Conservation (phyloP, 2,113 vertebrate genomes). For the Pteropus alecto region DNA sequence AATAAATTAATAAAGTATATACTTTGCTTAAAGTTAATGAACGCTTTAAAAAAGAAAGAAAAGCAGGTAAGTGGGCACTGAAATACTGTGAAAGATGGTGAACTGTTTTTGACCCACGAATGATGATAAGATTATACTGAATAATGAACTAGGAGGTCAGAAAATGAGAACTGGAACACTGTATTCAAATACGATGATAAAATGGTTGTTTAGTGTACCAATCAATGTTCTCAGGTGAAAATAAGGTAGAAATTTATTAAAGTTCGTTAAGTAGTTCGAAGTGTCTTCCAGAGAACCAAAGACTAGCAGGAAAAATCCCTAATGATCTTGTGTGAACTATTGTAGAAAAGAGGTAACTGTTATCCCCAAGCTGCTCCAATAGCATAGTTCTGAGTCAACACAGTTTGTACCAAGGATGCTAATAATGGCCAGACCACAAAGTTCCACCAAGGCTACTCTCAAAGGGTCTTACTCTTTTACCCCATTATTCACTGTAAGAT, state of each 20-base stretch:
- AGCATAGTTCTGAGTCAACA: neutral
- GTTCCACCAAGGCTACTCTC: neutral
- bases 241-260: neutral
- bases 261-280: neutral
- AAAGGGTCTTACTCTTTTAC: neutral
- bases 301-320: neutral
- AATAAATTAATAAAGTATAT: constrained; percentile 8
- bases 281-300: neutral
- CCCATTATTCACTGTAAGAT: neutral
- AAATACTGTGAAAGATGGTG: neutral
- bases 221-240: neutral
- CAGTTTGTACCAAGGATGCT: rapidly evolving
- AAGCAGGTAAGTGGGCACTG: neutral
- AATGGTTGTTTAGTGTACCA: neutral
- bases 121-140: neutral
- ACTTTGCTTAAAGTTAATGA: neutral
- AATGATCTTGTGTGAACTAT: neutral
- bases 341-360: neutral
- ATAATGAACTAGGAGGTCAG: neutral
- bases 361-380: neutral
- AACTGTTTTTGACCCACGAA: neutral
- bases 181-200: neutral
- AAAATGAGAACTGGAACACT: neutral
- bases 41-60: neutral
- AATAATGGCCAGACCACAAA: neutral